Base-by-base conservation (phyloP, 2,113 vertebrate genomes). In the Penelope pileata region DNA sequence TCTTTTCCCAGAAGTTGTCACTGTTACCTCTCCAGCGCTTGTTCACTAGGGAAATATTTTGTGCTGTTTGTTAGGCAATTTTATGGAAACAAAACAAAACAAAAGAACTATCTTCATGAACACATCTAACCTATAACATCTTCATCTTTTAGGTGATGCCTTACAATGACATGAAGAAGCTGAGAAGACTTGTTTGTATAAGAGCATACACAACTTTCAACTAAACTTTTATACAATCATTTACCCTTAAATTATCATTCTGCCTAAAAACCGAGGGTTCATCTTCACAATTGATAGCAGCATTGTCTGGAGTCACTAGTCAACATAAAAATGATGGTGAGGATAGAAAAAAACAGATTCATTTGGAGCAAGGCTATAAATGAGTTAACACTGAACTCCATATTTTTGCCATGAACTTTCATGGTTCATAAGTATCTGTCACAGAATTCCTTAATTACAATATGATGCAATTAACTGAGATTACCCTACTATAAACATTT, bases 181-280 rank as follows among this genome's bases (percentile, higher is more conserved):
- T 22, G 32, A 86, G 34, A 38, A 54, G 15, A 36, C 1, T 2
- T 0, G 16, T 54, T 88, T 54, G 10, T 24, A 40, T 10, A 80
- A 83, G 1, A 42, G 2, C 15, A 22, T 0, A 1, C 0, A 23
- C 18, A 73, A 51, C 2, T 63, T 67, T 59, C 15, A 60, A 14
- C 17, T 34, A 45, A 81, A n/a, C 32, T 21, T 58, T n/a, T 58
- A n/a, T 58, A n/a, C 54, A n/a, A n/a, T 58, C 19, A n/a, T 58
- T n/a, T 18, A 63, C 9, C 1, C 4, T 69, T 54, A 10, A 70
- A 40, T 7, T 54, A 19, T 45, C 6, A 21, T 53, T 86, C 26
- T 59, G 19, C 32, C 10, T 68, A 54, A 88, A 90, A 91, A 48
- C 3, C 11, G 24, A 56, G 10, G 11, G 12, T 32, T 40, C 4